Conservation (phyloP, 2,888 invertebrate genomes). For the Lasioglossum zephyrum region DNA sequence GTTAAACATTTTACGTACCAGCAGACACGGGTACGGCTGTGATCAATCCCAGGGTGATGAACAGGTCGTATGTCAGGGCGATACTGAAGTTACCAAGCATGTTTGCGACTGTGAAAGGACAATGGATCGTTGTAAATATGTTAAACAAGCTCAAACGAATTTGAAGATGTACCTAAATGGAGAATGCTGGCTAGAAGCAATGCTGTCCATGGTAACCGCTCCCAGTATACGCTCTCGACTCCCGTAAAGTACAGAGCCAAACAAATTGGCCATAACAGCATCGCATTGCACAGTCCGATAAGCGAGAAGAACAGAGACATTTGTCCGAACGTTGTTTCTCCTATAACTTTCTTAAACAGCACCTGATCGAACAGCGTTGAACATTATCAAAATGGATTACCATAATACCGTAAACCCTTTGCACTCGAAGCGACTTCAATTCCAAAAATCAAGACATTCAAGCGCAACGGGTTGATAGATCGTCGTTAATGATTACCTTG, state of each 20-base stretch:
- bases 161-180: conserved; percentile 87
- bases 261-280: conserved; percentile 96
- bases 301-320: conserved; percentile 97
- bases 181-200: conserved; percentile 92
- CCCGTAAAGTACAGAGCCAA: conserved; percentile 94
- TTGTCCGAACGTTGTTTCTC: conserved; percentile 96
- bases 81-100: conserved; percentile 97
- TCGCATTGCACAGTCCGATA: conserved; percentile 94
- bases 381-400: background rate
- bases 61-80: conserved; percentile 96
- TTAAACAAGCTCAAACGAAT: background rate
- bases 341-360: conserved; percentile 96
- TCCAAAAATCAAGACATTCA: too few relatives aligned
- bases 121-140: conserved; percentile 7
- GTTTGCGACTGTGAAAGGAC: conserved; percentile 90
- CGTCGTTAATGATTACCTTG: conserved; percentile 87
- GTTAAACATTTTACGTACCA: conserved; percentile 87
- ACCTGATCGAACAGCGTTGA: conserved; percentile 87
- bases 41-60: conserved; percentile 96
- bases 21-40: conserved; percentile 97
- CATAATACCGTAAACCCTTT: too few relatives aligned
- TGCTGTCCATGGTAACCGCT: conserved; percentile 94
- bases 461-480: background rate
- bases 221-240: conserved; percentile 93
- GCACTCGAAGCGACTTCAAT: too few relatives aligned